phyloP scores from a whole-genome alignment of 1,140 invertebrate genomes.

The Lerema accius region DNA sequence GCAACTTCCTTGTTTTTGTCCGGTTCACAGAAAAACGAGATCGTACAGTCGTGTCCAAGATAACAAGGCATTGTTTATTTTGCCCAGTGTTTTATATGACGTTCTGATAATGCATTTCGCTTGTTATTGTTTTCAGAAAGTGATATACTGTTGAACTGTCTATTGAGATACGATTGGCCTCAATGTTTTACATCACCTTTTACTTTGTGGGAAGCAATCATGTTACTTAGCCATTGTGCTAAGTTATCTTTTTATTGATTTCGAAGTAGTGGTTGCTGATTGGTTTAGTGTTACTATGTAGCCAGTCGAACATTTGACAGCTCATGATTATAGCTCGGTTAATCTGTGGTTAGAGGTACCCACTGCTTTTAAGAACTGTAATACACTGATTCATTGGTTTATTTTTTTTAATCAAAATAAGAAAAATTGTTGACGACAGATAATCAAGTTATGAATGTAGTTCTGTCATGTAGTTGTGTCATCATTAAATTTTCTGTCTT shows the following conservation, averaged over 20 bases:
- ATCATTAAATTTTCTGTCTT: too few relatives aligned
- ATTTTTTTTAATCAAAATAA: too few relatives aligned
- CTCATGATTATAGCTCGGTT: neutral
- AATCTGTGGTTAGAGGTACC: neutral
- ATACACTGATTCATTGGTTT: too few relatives aligned
- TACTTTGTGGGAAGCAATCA: slow-evolving; percentile 13
- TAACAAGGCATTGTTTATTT: slow-evolving; percentile 33
- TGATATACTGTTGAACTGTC: slow-evolving; percentile 26
- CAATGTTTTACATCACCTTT: slow-evolving; percentile 31
- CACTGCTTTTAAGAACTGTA: neutral
- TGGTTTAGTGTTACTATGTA: neutral
- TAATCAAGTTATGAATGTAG: too few relatives aligned
- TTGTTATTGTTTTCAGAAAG: slow-evolving; percentile 37
- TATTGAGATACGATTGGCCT: slow-evolving; percentile 32
- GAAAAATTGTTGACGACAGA: too few relatives aligned
- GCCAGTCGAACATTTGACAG: neutral
- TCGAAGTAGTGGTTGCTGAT: neutral
- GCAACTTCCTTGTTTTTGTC: slow-evolving; percentile 25
- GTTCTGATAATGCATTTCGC: slow-evolving; percentile 35
- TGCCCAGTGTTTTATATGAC: slow-evolving; percentile 30
- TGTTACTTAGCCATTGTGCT: neutral
- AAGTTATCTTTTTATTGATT: neutral
- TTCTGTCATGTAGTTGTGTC: too few relatives aligned
- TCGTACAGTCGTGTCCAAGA: slow-evolving; percentile 26
- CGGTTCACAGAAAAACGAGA: slow-evolving; percentile 30